These are phyloP conservation scores for Peromyscus polionotus DNA, from an alignment of 2,113 vertebrate species.

Conservation along the genomic window DNA sequence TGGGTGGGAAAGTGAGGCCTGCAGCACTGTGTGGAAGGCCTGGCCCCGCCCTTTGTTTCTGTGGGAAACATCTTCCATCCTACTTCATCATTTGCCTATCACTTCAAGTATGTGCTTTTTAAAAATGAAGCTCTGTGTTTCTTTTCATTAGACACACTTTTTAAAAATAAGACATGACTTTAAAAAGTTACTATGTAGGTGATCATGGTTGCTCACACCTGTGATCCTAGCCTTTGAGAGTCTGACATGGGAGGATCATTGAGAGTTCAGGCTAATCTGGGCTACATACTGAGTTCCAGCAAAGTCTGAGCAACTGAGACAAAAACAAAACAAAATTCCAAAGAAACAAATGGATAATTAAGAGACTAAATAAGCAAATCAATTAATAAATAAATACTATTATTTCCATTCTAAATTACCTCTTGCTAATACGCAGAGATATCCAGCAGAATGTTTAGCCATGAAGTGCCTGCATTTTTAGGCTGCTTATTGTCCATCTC, in stretches of 20 bases:
- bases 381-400: background rate
- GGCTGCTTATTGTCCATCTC: background rate
- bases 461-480: background rate
- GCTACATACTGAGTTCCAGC: background rate
- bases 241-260: background rate
- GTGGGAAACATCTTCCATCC: background rate
- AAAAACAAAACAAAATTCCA: background rate
- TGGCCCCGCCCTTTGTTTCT: background rate
- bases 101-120: slow-evolving; percentile 9
- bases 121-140: slow-evolving; percentile 25
- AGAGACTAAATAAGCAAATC: background rate
- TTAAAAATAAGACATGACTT: slow-evolving; percentile 43
- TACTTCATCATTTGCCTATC: background rate
- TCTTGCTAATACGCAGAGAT: background rate
- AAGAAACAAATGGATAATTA: background rate
- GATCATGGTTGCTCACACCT: too few species aligned
- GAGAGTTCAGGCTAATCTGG: background rate
- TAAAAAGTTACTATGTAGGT: slow-evolving; percentile 11
- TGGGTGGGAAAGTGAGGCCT: background rate
- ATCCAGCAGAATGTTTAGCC: background rate
- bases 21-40: background rate
- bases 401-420: background rate
- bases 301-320: background rate
- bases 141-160: background rate
- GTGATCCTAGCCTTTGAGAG: background rate